phyloP scores from a whole-genome alignment of 2,113 vertebrate species.

The Cricetomys ansorgei region DNA sequence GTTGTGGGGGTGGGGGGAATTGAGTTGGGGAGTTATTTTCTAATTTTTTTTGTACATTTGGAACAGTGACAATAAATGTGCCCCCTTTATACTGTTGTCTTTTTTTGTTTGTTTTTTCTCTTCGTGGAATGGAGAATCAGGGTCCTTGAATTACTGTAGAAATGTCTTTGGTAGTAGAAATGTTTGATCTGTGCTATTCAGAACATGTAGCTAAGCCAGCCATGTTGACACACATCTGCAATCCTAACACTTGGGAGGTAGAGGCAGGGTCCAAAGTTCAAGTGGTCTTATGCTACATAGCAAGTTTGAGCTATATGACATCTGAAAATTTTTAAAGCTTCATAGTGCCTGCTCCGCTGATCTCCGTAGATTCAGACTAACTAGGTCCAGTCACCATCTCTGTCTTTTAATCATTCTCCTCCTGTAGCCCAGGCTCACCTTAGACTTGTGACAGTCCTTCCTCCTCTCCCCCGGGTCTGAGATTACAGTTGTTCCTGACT shows the following conservation, averaged over 20 bases:
- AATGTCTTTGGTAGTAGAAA: not conserved
- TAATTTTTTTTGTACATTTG: constrained; percentile 94
- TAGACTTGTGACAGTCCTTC: not conserved
- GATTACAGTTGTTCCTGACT: not conserved
- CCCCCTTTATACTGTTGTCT: constrained; percentile 82
- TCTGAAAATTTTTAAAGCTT: not conserved
- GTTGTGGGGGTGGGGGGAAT: constrained; percentile 76
- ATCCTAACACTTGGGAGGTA: not conserved
- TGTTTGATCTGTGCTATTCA: constrained; percentile 11
- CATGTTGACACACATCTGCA: not conserved
- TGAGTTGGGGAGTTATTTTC: constrained; percentile 87
- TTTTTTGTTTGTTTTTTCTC: constrained; percentile 7
- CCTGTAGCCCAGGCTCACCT: not conserved
- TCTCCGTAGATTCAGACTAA: not conserved
- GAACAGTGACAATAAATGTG: constrained; percentile 89
- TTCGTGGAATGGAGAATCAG: not conserved
- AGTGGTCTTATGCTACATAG: not conserved
- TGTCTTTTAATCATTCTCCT: not conserved
- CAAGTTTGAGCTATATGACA: not conserved
- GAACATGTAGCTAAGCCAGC: not conserved
- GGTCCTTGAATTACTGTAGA: constrained; percentile 26
- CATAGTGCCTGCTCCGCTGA: not conserved
- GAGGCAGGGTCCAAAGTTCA: not conserved
- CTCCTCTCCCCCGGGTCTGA: not conserved
- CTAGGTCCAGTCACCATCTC: not conserved